Evolutionary conservation across 2,797 vertebrate genomes (phyloP).

Genomic region (Pseudochaenichthys georgianus): DNA sequence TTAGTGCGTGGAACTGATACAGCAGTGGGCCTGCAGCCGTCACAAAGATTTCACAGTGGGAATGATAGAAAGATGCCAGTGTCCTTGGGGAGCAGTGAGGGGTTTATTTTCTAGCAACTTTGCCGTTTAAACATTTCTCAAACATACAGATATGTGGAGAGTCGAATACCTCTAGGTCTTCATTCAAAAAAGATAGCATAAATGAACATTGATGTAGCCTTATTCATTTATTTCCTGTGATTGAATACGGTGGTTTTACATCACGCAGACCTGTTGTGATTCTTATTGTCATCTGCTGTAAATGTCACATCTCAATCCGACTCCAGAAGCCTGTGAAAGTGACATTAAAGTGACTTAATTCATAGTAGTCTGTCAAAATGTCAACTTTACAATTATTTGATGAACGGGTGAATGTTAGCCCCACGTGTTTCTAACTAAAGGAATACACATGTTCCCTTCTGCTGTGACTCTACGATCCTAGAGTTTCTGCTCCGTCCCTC

Average conservation of each 20-base stretch:
- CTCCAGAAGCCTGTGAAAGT: constrained; percentile 7
- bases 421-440: not conserved
- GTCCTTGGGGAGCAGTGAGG: constrained; percentile 22
- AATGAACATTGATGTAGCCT: no score
- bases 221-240: not conserved
- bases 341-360: not conserved
- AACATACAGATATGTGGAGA: no score
- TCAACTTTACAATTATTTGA: not conserved
- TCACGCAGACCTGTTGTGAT: constrained; percentile 17
- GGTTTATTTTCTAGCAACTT: no score
- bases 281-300: constrained; percentile 14
- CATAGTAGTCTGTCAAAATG: not conserved
- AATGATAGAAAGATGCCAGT: constrained; percentile 22
- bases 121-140: no score
- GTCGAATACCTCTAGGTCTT: no score
- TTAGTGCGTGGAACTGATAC: constrained; percentile 67
- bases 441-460: not conserved
- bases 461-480: not conserved
- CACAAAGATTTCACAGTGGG: constrained; percentile 69
- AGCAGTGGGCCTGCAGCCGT: constrained; percentile 50
- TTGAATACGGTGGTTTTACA: not conserved
- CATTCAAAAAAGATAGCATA: no score
- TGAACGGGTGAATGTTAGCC: not conserved
- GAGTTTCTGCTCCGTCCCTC: not conserved
- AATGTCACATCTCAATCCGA: constrained; percentile 42